Evolutionary conservation across 1,140 invertebrate species (phyloP).

Genomic region (Riptortus pedestris): DNA sequence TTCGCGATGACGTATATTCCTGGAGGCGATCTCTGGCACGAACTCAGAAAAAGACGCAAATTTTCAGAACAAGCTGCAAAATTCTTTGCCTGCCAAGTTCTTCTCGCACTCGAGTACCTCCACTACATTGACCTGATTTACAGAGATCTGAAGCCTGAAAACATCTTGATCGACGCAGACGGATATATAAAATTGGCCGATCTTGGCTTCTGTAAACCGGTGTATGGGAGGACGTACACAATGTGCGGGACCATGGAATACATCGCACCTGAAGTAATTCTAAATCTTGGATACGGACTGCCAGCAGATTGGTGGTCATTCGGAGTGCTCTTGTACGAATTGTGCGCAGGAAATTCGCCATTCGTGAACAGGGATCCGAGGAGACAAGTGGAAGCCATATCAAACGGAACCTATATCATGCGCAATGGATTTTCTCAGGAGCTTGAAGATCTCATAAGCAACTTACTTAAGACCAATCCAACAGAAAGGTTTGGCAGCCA

Average conservation of each 20-base stretch:
- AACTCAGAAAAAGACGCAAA: conserved; percentile 56
- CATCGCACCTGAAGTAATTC: conserved; percentile 86
- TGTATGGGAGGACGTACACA: conserved; percentile 90
- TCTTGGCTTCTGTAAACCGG: conserved; percentile 32
- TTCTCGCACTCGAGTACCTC: conserved; percentile 85
- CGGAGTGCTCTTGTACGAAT: conserved; percentile 76
- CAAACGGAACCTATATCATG: conserved; percentile 57
- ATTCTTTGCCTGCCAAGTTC: conserved; percentile 89
- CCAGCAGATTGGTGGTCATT: conserved; percentile 96
- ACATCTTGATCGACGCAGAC: conserved; percentile 59
- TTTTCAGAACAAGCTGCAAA: conserved; percentile 70
- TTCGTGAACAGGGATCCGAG: conserved; percentile 76
- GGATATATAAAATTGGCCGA: conserved; percentile 51
- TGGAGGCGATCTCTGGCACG: conserved; percentile 75
- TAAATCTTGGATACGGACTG: conserved; percentile 90
- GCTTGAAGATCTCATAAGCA: conserved; percentile 76
- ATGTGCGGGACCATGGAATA: conserved; percentile 95
- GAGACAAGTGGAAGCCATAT: conserved; percentile 86
- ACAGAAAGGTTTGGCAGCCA: conserved; percentile 84
- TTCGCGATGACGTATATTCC: conserved; percentile 68
- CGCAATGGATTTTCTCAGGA: conserved; percentile 57
- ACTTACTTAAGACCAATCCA: conserved; percentile 74
- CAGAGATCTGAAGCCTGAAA: too few relatives aligned
- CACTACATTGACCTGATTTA: conserved; percentile 59
- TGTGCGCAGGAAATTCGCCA: conserved; percentile 71